Percentiles rank a stretch among this genome's conserved stretches.
Evolutionary conservation across 2,113 vertebrate species (phyloP).

Genomic region (Protomyctophum bolini): DNA sequence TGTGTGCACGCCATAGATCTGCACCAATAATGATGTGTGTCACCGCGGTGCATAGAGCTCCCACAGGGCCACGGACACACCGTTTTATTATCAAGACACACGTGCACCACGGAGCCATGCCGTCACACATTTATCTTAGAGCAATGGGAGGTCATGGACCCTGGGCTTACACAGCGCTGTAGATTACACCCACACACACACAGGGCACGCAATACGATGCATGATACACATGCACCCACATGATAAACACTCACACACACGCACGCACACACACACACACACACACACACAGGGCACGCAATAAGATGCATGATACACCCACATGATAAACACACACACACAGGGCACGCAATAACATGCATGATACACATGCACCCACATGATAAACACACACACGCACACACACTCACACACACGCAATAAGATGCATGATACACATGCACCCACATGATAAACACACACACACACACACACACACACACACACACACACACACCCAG

Average conservation of each 20-base stretch:
- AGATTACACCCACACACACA: constrained; percentile 4
- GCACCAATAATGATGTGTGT: constrained; percentile 69
- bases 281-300: no score
- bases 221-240: neutral
- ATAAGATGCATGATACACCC: no score
- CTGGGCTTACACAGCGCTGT: constrained; percentile 25
- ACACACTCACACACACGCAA: no score
- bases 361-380: no score
- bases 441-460: no score
- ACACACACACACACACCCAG: constrained; percentile 6
- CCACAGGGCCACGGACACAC: constrained; percentile 27
- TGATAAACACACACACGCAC: no score
- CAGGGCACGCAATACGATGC: neutral
- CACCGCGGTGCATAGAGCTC: constrained; percentile 52
- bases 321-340: neutral
- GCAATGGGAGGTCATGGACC: constrained; percentile 57
- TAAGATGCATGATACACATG: no score
- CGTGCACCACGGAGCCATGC: constrained; percentile 44
- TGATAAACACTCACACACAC: no score
- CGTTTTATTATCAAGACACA: constrained; percentile 61
- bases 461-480: neutral
- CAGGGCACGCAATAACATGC: no score
- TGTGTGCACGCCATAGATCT: constrained; percentile 42
- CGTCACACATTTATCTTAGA: constrained; percentile 69
- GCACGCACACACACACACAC: no score